phyloP scores from a whole-genome alignment of 2,113 vertebrate genomes.

The Oreochromis spilurus region DNA sequence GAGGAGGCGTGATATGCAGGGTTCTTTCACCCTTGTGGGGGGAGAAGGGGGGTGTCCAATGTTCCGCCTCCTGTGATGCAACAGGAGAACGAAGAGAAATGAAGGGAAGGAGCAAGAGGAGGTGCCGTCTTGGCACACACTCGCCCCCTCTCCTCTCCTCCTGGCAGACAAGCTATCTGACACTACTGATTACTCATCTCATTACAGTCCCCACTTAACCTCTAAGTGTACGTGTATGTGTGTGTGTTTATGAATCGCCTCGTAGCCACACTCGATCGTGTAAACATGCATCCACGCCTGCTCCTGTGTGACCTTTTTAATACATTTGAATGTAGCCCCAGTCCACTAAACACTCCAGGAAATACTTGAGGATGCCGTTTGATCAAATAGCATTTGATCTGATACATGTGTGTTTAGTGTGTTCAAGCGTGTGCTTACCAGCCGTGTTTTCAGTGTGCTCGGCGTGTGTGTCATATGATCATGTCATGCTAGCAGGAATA shows the following conservation, averaged over 20 bases:
- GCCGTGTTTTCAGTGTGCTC: neutral
- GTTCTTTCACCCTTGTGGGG: neutral
- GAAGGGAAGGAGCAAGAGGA: neutral
- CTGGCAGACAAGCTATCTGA: slow-evolving; percentile 56
- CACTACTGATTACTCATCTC: slow-evolving; percentile 69
- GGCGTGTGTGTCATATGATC: slow-evolving; percentile 12
- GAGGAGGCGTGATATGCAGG: slow-evolving; percentile 21
- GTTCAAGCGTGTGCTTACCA: neutral
- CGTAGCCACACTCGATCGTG: neutral
- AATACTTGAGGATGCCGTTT: neutral
- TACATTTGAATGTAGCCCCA: neutral
- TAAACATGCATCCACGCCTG: neutral
- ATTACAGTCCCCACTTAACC: slow-evolving; percentile 58
- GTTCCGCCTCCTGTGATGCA: slow-evolving; percentile 5
- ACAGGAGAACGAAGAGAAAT: neutral
- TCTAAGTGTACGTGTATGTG: slow-evolving; percentile 1
- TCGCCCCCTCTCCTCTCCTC: slow-evolving; percentile 20
- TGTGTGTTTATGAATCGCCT: neutral
- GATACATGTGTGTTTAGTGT: slow-evolving; percentile 5
- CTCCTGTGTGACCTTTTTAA: slow-evolving; percentile 9
- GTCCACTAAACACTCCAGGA: slow-evolving; percentile 18
- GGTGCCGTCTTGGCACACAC: slow-evolving; percentile 10
- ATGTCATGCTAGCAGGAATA: neutral
- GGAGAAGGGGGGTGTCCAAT: neutral
- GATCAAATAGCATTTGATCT: slow-evolving; percentile 10